Percentiles rank a stretch among this genome's conserved stretches.
phyloP scores from a whole-genome alignment of 2,113 vertebrate genomes.

The Eulemur rufifrons region DNA sequence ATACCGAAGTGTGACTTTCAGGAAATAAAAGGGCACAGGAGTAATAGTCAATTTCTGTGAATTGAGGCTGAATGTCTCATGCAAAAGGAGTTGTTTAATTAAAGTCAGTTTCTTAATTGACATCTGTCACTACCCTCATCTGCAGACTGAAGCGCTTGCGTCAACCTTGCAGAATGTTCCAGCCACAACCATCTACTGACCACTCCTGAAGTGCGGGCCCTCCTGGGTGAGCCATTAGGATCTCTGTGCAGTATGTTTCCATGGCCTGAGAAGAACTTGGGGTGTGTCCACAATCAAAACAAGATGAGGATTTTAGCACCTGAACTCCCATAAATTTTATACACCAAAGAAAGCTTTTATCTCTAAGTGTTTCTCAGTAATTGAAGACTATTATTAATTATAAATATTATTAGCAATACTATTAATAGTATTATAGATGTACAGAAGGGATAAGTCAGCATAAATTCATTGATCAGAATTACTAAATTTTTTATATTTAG shows the following conservation, averaged over 20 bases:
- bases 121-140: background rate
- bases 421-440: background rate
- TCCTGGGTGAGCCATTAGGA: background rate
- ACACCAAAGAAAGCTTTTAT: background rate
- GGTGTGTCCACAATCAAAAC: background rate
- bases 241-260: background rate
- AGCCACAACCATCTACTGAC: background rate
- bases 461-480: background rate
- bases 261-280: background rate
- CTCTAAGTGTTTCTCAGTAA: background rate
- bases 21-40: slow-evolving; percentile 18
- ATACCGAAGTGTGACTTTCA: background rate
- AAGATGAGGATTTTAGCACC: background rate
- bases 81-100: background rate
- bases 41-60: background rate
- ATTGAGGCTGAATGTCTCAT: background rate
- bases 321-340: background rate
- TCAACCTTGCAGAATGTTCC: background rate
- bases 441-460: background rate
- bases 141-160: background rate
- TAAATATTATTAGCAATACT: background rate
- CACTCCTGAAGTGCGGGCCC: rapidly evolving
- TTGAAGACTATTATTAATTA: background rate
- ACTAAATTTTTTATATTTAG: background rate
- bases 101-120: background rate